Conservation (phyloP, 2,888 invertebrate genomes). For the Biston betularia region DNA sequence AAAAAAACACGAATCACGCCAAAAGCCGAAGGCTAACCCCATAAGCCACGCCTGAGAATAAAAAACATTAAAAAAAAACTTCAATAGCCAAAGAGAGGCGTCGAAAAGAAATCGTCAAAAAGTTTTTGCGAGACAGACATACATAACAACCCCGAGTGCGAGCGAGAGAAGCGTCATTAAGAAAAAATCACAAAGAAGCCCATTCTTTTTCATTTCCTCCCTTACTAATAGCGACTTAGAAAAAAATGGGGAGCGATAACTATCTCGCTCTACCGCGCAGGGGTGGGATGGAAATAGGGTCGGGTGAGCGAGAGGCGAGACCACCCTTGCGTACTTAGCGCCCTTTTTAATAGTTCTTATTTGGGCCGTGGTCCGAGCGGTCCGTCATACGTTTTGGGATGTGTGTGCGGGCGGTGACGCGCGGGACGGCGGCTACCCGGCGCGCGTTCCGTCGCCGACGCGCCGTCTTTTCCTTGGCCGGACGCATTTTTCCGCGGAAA, state of each 20-base stretch:
- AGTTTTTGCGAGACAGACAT: conserved; percentile 62
- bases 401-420: conserved; percentile 55
- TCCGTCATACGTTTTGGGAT: conserved; percentile 66
- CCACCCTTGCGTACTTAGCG: conserved; percentile 70
- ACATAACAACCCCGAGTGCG: conserved; percentile 58
- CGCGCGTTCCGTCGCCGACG: conserved; percentile 53
- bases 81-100: conserved; percentile 81
- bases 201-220: conserved; percentile 86
- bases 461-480: conserved; percentile 83
- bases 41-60: conserved; percentile 81
- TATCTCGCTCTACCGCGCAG: conserved; percentile 75
- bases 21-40: conserved; percentile 77
- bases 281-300: conserved; percentile 73
- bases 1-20: conserved; percentile 66
- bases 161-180: conserved; percentile 75
- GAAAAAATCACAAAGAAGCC: conserved; percentile 85
- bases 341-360: conserved; percentile 83
- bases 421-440: conserved; percentile 46
- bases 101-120: conserved; percentile 79
- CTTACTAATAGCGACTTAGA: conserved; percentile 83
- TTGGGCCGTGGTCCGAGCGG: conserved; percentile 78
- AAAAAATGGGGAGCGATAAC: conserved; percentile 78
- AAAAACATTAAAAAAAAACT: conserved; percentile 70
- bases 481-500: conserved; percentile 86
- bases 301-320: conserved; percentile 80